A percentile compares a stretch with the other conserved stretches of the same genome.
phyloP scores from a whole-genome alignment of 1,140 invertebrate species.

The Spodoptera litura region DNA sequence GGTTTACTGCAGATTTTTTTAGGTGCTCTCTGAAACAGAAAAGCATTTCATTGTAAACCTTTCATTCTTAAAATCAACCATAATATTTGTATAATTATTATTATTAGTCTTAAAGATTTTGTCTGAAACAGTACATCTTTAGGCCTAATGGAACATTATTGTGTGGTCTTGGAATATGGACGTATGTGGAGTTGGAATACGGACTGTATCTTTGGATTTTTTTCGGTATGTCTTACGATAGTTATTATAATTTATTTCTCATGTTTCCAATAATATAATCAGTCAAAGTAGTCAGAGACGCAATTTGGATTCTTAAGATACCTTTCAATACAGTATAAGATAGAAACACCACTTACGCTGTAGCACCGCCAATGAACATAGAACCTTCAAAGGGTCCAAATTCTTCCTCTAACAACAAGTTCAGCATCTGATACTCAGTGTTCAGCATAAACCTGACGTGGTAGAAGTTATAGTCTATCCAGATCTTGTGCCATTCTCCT shows the following conservation, averaged over 20 bases:
- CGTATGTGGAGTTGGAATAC: too few relatives aligned
- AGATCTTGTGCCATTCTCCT: constrained; percentile 98
- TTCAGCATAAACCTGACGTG: constrained; percentile 98
- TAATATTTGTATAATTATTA: too few relatives aligned
- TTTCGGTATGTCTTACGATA: too few relatives aligned
- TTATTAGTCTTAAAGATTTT: too few relatives aligned
- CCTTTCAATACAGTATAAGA: not conserved
- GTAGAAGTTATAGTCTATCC: constrained; percentile 97
- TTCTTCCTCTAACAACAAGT: constrained; percentile 93
- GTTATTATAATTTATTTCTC: too few relatives aligned
- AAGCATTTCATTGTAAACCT: not conserved
- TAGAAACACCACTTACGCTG: constrained; percentile 89
- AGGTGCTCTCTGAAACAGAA: constrained; percentile 89
- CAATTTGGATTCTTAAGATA: not conserved
- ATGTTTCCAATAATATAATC: too few relatives aligned
- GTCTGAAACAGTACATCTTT: too few relatives aligned
- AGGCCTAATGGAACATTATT: too few relatives aligned
- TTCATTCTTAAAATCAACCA: not conserved
- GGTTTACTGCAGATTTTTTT: constrained; percentile 92
- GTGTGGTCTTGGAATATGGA: too few relatives aligned
- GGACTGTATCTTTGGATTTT: too few relatives aligned
- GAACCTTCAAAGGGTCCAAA: constrained; percentile 97
- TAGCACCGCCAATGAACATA: constrained; percentile 96
- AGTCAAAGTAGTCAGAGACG: not conserved
- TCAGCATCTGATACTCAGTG: constrained; percentile 94